A percentile compares a stretch with the other conserved stretches of the same genome.
Conservation (phyloP, 2,113 vertebrate genomes). For the Morphnarchus princeps region DNA sequence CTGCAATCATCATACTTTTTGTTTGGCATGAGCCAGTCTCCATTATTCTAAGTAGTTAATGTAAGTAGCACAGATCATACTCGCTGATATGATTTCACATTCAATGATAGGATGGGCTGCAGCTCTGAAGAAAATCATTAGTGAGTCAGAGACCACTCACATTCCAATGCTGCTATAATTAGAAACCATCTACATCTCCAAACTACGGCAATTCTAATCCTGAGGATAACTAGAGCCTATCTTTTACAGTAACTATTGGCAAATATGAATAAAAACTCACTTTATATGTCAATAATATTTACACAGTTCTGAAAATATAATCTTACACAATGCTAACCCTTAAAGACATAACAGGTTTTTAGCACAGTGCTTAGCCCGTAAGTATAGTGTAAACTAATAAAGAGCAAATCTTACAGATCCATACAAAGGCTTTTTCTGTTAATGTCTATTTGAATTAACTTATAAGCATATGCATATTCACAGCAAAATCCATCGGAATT, state of each 20-base stretch:
- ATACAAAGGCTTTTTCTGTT: neutral
- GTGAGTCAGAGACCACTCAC: neutral
- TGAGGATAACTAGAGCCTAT: neutral
- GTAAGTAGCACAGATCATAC: neutral
- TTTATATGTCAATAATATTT: neutral
- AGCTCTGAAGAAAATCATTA: neutral
- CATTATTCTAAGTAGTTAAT: neutral
- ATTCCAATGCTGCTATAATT: neutral
- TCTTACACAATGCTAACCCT: neutral
- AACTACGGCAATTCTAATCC: neutral
- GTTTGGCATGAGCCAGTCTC: neutral
- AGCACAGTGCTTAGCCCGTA: neutral
- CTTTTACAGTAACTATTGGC: neutral
- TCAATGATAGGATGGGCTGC: neutral
- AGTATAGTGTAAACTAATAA: neutral
- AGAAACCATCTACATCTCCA: neutral
- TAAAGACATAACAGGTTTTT: neutral
- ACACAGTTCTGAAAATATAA: neutral
- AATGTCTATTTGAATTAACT: neutral
- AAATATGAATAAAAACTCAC: neutral
- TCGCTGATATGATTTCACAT: neutral
- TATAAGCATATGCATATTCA: neutral
- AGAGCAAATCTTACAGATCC: neutral
- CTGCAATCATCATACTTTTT: neutral
- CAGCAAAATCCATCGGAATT: neutral